Conservation (phyloP, 2,113 vertebrate genomes). For the Glaucomys volans region DNA sequence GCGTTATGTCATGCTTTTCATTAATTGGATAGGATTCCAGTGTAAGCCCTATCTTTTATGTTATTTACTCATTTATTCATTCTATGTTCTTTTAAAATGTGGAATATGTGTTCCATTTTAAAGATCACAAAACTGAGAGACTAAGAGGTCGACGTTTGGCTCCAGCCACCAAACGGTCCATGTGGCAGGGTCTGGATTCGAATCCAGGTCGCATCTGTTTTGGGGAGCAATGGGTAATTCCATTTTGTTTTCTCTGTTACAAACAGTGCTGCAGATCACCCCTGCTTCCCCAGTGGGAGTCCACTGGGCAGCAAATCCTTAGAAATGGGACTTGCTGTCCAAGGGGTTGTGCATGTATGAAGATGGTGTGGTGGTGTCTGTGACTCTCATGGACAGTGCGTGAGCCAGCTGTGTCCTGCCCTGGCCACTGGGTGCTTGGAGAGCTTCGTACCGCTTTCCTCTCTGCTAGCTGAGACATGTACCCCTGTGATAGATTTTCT, state of each 20-base stretch:
- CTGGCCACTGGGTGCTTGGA: not conserved
- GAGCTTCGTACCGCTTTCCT: not conserved
- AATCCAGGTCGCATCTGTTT: not conserved
- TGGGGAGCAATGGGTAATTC: not conserved
- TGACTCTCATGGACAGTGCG: too few relatives aligned
- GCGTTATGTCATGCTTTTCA: not conserved
- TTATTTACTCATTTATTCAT: not conserved
- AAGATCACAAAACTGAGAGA: not conserved
- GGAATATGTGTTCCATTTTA: not conserved
- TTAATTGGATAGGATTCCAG: not conserved
- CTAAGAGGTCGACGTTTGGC: not conserved
- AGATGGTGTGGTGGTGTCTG: too few relatives aligned
- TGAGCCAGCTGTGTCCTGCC: too few relatives aligned
- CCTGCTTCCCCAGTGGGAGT: not conserved
- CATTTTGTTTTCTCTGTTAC: not conserved
- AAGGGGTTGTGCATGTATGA: not conserved
- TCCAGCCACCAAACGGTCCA: not conserved
- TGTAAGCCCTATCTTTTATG: too few relatives aligned
- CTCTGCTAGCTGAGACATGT: not conserved
- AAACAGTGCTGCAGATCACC: accelerated
- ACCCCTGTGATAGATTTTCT: not conserved
- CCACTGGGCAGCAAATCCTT: not conserved
- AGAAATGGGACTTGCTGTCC: not conserved
- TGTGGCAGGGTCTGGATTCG: not conserved
- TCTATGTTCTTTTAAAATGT: not conserved